phyloP scores from a whole-genome alignment of 2,113 vertebrate species.

The Merops nubicus region DNA sequence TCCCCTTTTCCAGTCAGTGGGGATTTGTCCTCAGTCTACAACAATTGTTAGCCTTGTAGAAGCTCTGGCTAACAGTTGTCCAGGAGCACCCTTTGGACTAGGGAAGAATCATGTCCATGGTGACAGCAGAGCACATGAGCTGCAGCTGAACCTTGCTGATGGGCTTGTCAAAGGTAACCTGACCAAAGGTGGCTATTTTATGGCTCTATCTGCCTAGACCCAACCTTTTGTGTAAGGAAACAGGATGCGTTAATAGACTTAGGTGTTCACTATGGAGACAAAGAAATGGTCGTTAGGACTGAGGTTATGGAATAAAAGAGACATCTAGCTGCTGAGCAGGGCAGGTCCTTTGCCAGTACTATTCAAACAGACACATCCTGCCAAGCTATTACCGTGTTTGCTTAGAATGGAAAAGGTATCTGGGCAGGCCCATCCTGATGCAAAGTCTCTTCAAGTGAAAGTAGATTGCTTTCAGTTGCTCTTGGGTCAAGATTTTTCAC shows the following conservation, averaged over 20 bases:
- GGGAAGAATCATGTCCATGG: not conserved
- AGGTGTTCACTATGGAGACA: not conserved
- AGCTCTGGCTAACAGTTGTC: not conserved
- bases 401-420: not conserved
- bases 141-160: not conserved
- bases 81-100: not conserved
- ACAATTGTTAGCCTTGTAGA: not conserved
- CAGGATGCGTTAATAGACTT: not conserved
- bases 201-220: not conserved
- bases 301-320: not conserved
- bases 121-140: not conserved
- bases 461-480: not conserved
- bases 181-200: constrained; percentile 13
- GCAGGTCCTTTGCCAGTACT: not conserved
- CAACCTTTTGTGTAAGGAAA: not conserved
- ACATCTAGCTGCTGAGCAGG: not conserved
- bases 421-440: not conserved
- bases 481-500: not conserved
- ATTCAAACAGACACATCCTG: not conserved
- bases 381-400: not conserved
- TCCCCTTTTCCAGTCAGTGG: too few species aligned
- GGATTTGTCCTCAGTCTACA: not conserved
- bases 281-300: not conserved
- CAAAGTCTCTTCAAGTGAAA: not conserved
- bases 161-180: not conserved